These are phyloP conservation scores for Drosophila punjabiensis DNA, from an alignment of 1,140 invertebrate species.

Conservation along the genomic window DNA sequence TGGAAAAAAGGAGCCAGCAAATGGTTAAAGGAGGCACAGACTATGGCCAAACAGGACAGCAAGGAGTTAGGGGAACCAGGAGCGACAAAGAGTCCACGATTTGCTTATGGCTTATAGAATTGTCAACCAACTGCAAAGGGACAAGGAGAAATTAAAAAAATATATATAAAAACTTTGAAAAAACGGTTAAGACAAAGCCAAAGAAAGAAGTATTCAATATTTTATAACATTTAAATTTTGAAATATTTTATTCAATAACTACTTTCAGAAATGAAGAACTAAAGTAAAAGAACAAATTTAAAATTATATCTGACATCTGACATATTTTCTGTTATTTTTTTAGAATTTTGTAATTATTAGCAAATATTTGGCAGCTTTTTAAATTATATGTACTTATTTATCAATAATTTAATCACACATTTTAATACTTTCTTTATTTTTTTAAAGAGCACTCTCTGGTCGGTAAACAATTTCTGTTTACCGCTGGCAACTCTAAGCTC, in stretches of 20 bases:
- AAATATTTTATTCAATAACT: not conserved
- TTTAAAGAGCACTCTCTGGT: conserved; percentile 5
- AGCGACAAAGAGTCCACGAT: conserved; percentile 20
- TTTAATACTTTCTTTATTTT: not conserved
- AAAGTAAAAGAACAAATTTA: not conserved
- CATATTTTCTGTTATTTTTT: not conserved
- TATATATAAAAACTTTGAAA: not conserved
- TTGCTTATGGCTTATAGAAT: conserved; percentile 62
- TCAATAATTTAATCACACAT: not conserved
- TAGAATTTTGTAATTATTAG: not conserved
- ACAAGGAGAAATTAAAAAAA: conserved; percentile 30
- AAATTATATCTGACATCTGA: no score
- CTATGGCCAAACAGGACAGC: not conserved
- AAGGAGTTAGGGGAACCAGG: conserved; percentile 1
- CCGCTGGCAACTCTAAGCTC: conserved; percentile 16
- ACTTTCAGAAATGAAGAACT: no score
- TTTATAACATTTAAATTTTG: not conserved
- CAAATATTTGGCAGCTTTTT: not conserved
- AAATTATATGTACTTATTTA: conserved; percentile 4
- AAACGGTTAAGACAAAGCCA: not conserved
- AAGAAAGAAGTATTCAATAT: no score
- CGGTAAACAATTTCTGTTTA: not conserved
- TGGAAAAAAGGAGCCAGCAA: conserved; percentile 3
- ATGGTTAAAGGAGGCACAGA: conserved; percentile 16
- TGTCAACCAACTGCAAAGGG: conserved; percentile 53